Evolutionary conservation across 2,113 vertebrate species (phyloP).

Genomic region (Apaloderma vittatum): DNA sequence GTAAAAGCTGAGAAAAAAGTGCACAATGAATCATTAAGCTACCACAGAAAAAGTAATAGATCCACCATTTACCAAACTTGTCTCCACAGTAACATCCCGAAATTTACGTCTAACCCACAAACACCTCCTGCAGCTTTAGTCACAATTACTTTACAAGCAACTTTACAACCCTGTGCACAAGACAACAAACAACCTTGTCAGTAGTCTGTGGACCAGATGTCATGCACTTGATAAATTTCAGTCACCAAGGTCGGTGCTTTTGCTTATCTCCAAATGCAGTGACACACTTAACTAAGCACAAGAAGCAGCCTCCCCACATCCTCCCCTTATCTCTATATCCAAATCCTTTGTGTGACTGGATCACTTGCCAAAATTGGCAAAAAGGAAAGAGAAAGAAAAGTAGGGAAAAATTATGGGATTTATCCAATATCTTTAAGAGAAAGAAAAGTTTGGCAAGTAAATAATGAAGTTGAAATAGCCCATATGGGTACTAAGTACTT

Average conservation of each 20-base stretch:
- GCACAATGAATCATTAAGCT: background rate
- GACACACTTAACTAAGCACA: background rate
- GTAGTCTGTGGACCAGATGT: background rate
- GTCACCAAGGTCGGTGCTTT: background rate
- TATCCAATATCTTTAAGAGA: background rate
- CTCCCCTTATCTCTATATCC: no score
- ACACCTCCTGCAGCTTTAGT: background rate
- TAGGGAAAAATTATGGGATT: background rate
- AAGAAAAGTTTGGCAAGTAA: background rate
- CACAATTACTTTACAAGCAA: background rate
- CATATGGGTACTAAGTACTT: background rate
- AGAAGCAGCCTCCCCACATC: background rate
- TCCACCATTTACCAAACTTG: background rate
- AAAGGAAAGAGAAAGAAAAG: background rate
- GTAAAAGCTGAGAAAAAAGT: background rate
- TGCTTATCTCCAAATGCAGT: background rate
- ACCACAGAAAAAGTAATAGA: background rate
- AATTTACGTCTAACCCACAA: background rate
- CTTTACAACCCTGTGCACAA: background rate
- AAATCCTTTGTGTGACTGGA: background rate
- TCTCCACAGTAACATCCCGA: background rate
- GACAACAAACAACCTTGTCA: background rate
- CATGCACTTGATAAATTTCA: background rate
- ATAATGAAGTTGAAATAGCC: background rate
- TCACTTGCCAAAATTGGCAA: fast-evolving